These are phyloP conservation scores for Actenoides hombroni DNA, from an alignment of 2,113 vertebrate species.

Conservation along the genomic window DNA sequence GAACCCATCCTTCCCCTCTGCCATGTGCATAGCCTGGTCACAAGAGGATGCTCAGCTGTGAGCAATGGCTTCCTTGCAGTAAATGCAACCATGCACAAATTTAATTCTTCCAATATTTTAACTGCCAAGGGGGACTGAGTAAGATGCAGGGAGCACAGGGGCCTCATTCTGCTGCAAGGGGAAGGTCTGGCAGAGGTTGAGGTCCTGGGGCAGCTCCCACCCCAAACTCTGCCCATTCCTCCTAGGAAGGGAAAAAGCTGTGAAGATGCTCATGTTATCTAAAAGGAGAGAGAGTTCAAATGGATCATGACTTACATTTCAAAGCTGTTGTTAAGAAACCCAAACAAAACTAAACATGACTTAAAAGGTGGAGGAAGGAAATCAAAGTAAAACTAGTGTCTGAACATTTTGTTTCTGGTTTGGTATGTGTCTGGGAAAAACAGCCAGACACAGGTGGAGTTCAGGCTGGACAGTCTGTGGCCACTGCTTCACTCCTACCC, in stretches of 20 bases:
- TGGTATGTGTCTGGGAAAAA: background rate
- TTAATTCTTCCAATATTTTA: background rate
- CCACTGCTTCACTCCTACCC: background rate
- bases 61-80: background rate
- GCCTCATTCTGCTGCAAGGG: background rate
- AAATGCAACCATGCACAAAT: background rate
- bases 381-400: background rate
- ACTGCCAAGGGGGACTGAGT: background rate
- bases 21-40: background rate
- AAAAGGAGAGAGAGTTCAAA: background rate
- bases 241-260: background rate
- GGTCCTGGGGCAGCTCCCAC: background rate
- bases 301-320: conserved; percentile 15
- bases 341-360: background rate
- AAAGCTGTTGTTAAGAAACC: background rate
- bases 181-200: background rate
- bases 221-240: background rate
- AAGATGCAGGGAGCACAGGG: background rate
- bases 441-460: background rate
- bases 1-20: background rate
- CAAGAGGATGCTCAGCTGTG: background rate
- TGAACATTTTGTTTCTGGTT: background rate
- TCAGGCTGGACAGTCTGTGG: background rate
- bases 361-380: background rate
- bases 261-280: background rate